Conservation (phyloP, 2,113 vertebrate species). For the Morone chrysops region DNA sequence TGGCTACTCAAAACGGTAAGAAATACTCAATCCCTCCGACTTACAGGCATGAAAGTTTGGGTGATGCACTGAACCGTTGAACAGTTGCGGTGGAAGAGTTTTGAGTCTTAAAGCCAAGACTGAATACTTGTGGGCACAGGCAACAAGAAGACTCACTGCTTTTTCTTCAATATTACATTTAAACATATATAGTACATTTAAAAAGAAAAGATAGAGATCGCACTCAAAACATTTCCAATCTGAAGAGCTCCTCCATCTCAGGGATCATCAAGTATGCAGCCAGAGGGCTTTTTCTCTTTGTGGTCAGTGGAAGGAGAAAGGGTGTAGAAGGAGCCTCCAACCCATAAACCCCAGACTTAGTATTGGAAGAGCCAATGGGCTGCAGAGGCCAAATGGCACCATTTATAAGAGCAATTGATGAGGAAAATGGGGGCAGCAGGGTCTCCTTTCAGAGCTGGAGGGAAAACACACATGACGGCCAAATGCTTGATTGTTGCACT, state of each 20-base stretch:
- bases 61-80: background rate
- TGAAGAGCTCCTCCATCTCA: slow-evolving; percentile 18
- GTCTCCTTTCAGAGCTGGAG: slow-evolving; percentile 50
- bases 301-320: slow-evolving; percentile 38
- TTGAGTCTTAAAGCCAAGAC: slow-evolving; percentile 22
- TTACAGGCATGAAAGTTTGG: slow-evolving; percentile 17
- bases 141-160: slow-evolving; percentile 17
- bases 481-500: slow-evolving; percentile 31
- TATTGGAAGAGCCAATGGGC: slow-evolving; percentile 56
- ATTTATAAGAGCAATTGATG: slow-evolving; percentile 32
- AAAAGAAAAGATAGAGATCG: slow-evolving; percentile 31
- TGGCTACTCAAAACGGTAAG: slow-evolving; percentile 11
- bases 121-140: slow-evolving; percentile 42
- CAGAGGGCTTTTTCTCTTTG: slow-evolving; percentile 35
- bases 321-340: slow-evolving; percentile 40
- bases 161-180: slow-evolving; percentile 30
- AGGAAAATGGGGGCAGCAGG: slow-evolving; percentile 36
- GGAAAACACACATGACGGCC: slow-evolving; percentile 50
- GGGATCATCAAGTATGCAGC: slow-evolving; percentile 41
- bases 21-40: slow-evolving; percentile 33
- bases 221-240: slow-evolving; percentile 9
- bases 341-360: slow-evolving; percentile 70
- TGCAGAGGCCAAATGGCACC: slow-evolving; percentile 70
- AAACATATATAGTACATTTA: background rate
- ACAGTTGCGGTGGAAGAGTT: slow-evolving; percentile 22